phyloP scores from a whole-genome alignment of 2,888 invertebrate genomes.

The Cataglyphis livida region DNA sequence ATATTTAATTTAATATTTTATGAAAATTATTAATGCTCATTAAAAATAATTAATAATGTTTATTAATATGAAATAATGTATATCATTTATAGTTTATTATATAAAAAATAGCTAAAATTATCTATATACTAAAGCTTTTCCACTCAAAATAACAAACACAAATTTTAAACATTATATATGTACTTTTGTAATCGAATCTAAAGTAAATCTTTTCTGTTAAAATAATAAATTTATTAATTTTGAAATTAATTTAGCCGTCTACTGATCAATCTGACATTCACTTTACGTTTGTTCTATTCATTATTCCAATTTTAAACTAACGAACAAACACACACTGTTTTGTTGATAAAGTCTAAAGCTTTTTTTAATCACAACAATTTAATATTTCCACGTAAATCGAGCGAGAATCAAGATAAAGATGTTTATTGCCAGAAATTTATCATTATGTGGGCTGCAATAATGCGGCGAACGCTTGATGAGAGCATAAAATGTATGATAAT shows the following conservation, averaged over 20 bases:
- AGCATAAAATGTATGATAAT: conserved; percentile 40
- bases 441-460: background rate
- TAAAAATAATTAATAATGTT: too few relatives aligned
- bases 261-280: background rate
- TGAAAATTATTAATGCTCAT: background rate
- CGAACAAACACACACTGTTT: background rate
- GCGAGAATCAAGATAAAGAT: conserved; percentile 10
- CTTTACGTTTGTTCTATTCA: background rate
- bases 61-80: background rate
- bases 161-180: background rate
- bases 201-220: background rate
- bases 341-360: background rate
- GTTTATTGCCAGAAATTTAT: conserved; percentile 5
- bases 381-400: background rate
- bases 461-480: background rate
- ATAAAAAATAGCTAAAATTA: background rate
- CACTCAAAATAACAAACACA: background rate
- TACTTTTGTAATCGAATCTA: background rate
- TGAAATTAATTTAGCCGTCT: background rate
- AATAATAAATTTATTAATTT: background rate
- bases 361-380: conserved; percentile 24
- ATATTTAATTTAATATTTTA: background rate
- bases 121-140: background rate
- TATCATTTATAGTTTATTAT: background rate
- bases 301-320: conserved; percentile 3